Evolutionary conservation across 2,888 invertebrate species (phyloP), one percentile per base, ranked within the genome.

Genomic region (Mythimna impura): DNA sequence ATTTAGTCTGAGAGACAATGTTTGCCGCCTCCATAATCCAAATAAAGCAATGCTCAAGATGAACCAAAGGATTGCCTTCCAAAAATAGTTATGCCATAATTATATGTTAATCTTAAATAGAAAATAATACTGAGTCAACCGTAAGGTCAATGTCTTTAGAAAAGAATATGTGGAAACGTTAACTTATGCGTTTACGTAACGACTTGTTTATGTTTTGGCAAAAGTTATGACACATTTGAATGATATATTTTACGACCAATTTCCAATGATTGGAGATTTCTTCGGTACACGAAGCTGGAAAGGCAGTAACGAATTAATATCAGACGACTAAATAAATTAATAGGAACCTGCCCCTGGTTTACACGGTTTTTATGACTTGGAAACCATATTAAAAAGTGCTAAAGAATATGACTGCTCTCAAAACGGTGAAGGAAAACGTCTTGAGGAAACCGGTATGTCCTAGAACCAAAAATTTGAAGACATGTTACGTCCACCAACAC

Each of bases 181-280:
- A 50, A 64, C 55, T 25, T 9, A 34, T 9, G 30, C 58, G 80
- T 79, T 75, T 66, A 62, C 68, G 69, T 68, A 76, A 81, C 64
- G 40, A 81, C 63, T 64, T 76, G 65, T 76, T 67, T 81, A 58
- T 68, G 77, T 65, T 77, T 76, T 62, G 43, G 57, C 52, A 52
- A 57, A 67, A 76, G 58, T 81, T 76, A 67, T 76, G 64, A 76
- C 50, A 64, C 10, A 64, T 54, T 64, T 66, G 40, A 75, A 55
- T 67, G 34, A 22, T 67, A 61, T 61, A 30, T 76, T 76, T 76
- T 67, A 81, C 66, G 76, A 76, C 30, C 66, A 47, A 80, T 66
- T 63, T 63, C 57, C 47, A 54, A 61, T 73, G 30, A 66, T 55
- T 64, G n/a, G 54, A 55, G 12, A 43, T 63, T 20, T 20, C 8